Evolutionary conservation across 2,888 invertebrate genomes (phyloP).

Genomic region (Gortyna flavago): DNA sequence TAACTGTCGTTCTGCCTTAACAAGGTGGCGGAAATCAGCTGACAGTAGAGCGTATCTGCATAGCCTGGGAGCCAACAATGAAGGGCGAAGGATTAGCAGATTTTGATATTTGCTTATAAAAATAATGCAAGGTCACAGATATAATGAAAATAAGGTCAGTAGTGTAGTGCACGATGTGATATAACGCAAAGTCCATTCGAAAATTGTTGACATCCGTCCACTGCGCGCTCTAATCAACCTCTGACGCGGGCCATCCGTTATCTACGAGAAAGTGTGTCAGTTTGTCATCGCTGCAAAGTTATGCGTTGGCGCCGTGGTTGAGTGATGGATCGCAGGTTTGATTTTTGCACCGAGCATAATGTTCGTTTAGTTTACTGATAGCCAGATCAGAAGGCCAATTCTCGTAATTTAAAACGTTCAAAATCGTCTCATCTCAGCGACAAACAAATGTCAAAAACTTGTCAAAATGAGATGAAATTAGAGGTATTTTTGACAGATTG

Average conservation of each 20-base stretch:
- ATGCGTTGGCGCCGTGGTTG: background rate
- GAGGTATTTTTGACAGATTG: too few species aligned
- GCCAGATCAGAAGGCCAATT: too few species aligned
- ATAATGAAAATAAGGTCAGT: constrained; percentile 1
- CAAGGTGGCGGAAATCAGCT: background rate
- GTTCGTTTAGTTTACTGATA: background rate
- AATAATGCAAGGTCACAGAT: background rate
- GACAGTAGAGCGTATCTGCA: background rate
- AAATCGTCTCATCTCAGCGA: too few species aligned
- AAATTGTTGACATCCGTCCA: constrained; percentile 39
- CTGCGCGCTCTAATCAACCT: constrained; percentile 37
- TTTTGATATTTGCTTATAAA: background rate
- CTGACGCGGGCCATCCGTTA: constrained; percentile 41
- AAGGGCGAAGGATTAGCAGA: too few species aligned
- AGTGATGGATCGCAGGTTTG: background rate
- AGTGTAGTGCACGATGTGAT: background rate
- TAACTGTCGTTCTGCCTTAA: background rate
- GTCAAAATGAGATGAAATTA: too few species aligned
- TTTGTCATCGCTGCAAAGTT: background rate
- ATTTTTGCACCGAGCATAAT: background rate
- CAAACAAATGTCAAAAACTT: too few species aligned
- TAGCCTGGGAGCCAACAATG: background rate
- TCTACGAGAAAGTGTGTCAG: constrained; percentile 42
- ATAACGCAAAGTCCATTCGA: constrained; percentile 19
- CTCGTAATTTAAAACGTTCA: too few species aligned